A percentile compares a stretch with the other conserved stretches of the same genome.
Evolutionary conservation across 2,113 vertebrate species (phyloP).

Genomic region (Tetrao urogallus): DNA sequence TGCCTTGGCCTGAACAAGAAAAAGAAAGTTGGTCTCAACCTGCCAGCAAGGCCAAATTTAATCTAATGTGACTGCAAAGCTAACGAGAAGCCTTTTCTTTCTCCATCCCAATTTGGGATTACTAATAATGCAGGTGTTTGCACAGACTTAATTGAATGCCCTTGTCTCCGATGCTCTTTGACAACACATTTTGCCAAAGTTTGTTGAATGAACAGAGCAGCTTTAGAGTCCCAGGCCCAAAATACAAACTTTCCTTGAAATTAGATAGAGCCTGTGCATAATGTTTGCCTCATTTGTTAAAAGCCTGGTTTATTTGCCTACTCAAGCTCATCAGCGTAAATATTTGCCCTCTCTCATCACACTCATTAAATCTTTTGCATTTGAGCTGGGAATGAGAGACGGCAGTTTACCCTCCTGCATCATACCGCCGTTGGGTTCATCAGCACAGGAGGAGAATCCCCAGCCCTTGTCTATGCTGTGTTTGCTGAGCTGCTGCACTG

Average conservation of each 20-base stretch:
- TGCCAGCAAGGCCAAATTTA: constrained; percentile 12
- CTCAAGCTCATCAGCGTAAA: constrained; percentile 50
- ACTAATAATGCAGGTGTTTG: background rate
- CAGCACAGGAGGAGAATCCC: background rate
- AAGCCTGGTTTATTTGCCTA: constrained; percentile 41
- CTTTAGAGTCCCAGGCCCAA: background rate
- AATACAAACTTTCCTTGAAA: background rate
- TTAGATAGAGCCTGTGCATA: background rate
- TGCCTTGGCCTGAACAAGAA: background rate
- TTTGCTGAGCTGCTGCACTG: background rate
- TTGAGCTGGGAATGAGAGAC: background rate
- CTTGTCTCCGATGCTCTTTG: background rate
- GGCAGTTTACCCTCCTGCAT: background rate
- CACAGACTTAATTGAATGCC: background rate
- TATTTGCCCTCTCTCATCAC: constrained; percentile 23
- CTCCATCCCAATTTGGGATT: background rate
- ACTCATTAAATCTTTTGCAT: background rate
- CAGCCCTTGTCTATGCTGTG: rapidly evolving
- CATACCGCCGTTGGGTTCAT: background rate
- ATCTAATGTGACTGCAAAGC: background rate
- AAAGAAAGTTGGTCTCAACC: background rate
- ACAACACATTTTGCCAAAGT: background rate
- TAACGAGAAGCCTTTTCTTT: background rate
- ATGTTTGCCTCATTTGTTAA: background rate
- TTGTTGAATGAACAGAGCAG: background rate